Conservation (phyloP, 1,140 invertebrate genomes). For the Patella vulgata region DNA sequence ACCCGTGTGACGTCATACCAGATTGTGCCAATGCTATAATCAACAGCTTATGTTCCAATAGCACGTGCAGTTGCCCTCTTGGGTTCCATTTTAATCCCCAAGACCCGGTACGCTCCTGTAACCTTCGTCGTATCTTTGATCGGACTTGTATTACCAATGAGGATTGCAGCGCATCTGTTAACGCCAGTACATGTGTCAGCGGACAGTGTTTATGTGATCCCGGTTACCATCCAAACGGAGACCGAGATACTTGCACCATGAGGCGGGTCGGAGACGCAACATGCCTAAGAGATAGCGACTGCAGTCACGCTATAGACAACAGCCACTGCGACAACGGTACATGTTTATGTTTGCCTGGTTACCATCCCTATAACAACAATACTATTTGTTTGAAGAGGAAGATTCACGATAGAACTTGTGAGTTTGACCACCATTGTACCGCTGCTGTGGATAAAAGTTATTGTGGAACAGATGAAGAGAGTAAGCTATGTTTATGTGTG, state of each 20-base stretch:
- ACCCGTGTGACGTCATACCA: constrained; percentile 23
- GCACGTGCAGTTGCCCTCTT: constrained; percentile 17
- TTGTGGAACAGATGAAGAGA: constrained; percentile 8
- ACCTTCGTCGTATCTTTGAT: constrained; percentile 24
- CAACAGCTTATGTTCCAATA: constrained; percentile 24
- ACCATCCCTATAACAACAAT: constrained; percentile 1
- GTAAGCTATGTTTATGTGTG: constrained; percentile 21
- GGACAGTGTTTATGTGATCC: constrained; percentile 21
- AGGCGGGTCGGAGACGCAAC: constrained; percentile 19
- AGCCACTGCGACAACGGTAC: constrained; percentile 19
- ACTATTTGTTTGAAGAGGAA: constrained; percentile 6
- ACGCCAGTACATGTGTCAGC: constrained; percentile 23
- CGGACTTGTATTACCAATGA: constrained; percentile 14
- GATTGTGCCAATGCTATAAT: constrained; percentile 33
- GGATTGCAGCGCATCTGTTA: constrained; percentile 31
- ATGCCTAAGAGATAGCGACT: constrained; percentile 19
- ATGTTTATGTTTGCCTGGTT: constrained; percentile 24
- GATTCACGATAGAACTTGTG: constrained; percentile 12
- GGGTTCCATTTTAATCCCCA: constrained; percentile 15
- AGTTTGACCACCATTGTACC: constrained; percentile 14
- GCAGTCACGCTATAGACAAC: constrained; percentile 20
- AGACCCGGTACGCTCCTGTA: constrained; percentile 10
- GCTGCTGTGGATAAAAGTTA: constrained; percentile 25
- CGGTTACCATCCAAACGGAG: constrained; percentile 9
- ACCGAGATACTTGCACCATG: constrained; percentile 5